Base-by-base conservation (phyloP, 2,888 invertebrate genomes). In the Campaea margaritaria region DNA sequence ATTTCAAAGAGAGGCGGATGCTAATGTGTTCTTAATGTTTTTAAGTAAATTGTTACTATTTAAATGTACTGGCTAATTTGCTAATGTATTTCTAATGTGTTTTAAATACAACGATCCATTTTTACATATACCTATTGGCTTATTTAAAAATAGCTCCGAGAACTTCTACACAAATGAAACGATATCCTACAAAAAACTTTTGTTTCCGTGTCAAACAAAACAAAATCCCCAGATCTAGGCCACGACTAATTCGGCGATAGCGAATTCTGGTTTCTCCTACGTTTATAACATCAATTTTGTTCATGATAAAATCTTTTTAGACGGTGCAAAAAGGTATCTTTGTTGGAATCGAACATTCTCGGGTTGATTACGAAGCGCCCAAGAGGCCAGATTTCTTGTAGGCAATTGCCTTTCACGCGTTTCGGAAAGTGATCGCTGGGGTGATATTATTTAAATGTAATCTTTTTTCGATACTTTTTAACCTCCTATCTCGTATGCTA, bases 401-500 rank as follows among this genome's bases (percentile, higher is more conserved):
- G 80, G 81, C 87, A 85, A 91, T 89, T 86, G 87, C 86, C 85
- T 74, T 87, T 86, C 85, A 81, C 84, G 87, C 85, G 85, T 83
- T 82, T 82, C 77, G 78, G 81, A 85, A 90, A 92, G 85, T 90
- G 91, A 90, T 89, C 91, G 81, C 91, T 79, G 65, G 91, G 91
- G 91, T 90, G 86, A 88, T 91, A 89, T 92, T 91, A 89, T 91
- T 91, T 91, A 90, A 91, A 91, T 89, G 91, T 90, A 85, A 91
- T 90, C 86, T 91, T 88, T 91, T 91, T 87, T 89, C 90, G 86
- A 91, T 91, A 90, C 88, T 86, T 85, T 83, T 85, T 79, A 85
- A 80, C 81, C 75, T 76, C 73, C 73, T 75, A 75, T 77, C 76
- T 74, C 55, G 60, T 73, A 74, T 53, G 57, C 41, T 50, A 49